Evolutionary conservation across 2,888 invertebrate species (phyloP), one percentile per base, ranked within the genome.

Genomic region (Drosophila mulleri): DNA sequence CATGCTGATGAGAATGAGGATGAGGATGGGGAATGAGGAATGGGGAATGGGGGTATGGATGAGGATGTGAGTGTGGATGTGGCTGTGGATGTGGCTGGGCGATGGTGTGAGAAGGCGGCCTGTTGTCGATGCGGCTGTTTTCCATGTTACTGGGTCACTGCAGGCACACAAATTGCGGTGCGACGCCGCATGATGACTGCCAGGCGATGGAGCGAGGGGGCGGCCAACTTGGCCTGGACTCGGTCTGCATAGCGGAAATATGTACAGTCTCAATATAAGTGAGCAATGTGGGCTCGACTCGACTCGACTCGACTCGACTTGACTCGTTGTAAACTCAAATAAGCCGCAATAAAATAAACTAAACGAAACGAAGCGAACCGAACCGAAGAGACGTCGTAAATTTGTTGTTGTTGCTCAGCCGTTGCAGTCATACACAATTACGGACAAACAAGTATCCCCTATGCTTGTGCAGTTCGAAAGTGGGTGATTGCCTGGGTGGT

Each of bases 151-250:
- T 86, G 89, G 86, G 86, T 90, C 86, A 86, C 89, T 86, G 90
- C 90, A 90, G 86, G 88, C 89, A 89, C 90, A 86, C 86, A 90
- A 90, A 86, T 90, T 89, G 89, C 83, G 88, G 80, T 78, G 56
- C 77, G 76, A 77, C 78, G 78, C 76, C 81, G 81, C 76, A 66
- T 80, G 81, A 77, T 76, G 76, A 75, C 71, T 69, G 42, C 57
- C 52, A 41, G 57, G 62, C 23, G 16, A n/a, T 44, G 45, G 41
- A 3, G n/a, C 32, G 45, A 20, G 20, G 47, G n/a, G 37, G 35
- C 41, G 18, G 57, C 53, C 54, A 67, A 64, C 64, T 69, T 73
- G 74, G 58, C 67, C 69, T 67, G 61, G 53, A 60, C 76, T 70
- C 56, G 63, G 71, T 47, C 57, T 39, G 53, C 56, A 66, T 65